Evolutionary conservation across 2,113 vertebrate species (phyloP).

Genomic region (Gobiocypris rarus): DNA sequence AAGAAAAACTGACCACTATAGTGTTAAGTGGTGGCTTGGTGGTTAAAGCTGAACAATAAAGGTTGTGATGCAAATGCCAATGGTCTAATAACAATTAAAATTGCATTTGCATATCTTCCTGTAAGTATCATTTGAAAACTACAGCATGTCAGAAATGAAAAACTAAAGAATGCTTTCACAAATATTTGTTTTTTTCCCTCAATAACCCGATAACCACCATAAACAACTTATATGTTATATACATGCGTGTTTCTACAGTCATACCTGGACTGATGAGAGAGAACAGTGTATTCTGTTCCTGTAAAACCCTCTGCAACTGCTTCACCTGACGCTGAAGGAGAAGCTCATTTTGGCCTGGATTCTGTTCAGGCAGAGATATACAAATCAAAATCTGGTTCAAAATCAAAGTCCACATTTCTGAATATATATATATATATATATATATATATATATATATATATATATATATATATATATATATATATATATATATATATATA

Average conservation of each 20-base stretch:
- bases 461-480: too few species aligned
- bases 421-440: background rate
- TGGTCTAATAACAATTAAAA: background rate
- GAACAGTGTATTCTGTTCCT: conserved; percentile 70
- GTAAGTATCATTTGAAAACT: background rate
- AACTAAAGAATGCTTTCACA: background rate
- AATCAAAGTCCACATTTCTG: background rate
- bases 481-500: too few species aligned
- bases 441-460: too few species aligned
- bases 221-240: background rate
- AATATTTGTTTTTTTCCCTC: background rate
- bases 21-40: background rate
- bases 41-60: background rate
- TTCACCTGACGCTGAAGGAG: conserved; percentile 63
- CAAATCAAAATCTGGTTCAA: background rate
- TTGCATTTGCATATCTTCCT: background rate
- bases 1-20: background rate
- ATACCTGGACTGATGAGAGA: conserved; percentile 68
- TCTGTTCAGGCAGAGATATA: background rate
- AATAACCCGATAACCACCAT: background rate
- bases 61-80: background rate
- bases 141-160: background rate
- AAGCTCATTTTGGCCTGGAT: conserved; percentile 4
- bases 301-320: conserved; percentile 69
- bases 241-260: background rate